Conservation (phyloP, 2,888 invertebrate genomes). For the Thalpophila matura region DNA sequence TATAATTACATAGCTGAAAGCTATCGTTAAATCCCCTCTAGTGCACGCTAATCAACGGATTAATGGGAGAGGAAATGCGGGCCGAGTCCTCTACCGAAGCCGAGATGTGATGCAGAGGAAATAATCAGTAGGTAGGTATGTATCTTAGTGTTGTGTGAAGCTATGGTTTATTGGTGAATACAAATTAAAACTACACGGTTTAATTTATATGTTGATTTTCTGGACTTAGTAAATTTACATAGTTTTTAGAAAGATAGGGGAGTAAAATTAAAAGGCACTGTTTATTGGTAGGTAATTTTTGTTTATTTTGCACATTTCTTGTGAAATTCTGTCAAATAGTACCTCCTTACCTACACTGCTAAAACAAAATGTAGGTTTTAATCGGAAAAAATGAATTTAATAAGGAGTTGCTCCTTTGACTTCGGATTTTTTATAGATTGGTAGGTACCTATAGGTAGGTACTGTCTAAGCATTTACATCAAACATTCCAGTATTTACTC, state of each 20-base stretch:
- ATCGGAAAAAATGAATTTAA: neutral
- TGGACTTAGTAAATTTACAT: neutral
- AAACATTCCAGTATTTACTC: conserved; percentile 58
- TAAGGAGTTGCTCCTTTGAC: neutral
- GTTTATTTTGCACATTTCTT: neutral
- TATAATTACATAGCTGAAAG: conserved; percentile 82
- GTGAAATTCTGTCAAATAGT: too few relatives aligned
- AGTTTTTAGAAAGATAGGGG: neutral
- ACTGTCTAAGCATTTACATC: neutral
- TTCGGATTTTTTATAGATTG: too few relatives aligned
- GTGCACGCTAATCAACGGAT: conserved; percentile 82
- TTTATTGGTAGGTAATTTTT: too few relatives aligned
- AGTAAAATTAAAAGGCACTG: neutral
- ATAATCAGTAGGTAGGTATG: conserved; percentile 14
- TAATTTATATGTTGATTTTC: conserved; percentile 20
- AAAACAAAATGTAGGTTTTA: too few relatives aligned
- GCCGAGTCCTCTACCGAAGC: conserved; percentile 48
- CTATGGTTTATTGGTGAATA: conserved; percentile 2
- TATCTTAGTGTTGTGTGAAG: neutral
- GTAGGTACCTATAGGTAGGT: neutral
- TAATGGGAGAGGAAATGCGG: conserved; percentile 76
- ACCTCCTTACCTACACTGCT: too few relatives aligned
- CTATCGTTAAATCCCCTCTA: conserved; percentile 81
- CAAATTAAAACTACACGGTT: conserved; percentile 15
- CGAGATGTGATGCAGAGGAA: conserved; percentile 37